Percentiles rank a stretch among this genome's conserved stretches.
phyloP scores from a whole-genome alignment of 2,113 vertebrate species.

The Fregetta grallaria region DNA sequence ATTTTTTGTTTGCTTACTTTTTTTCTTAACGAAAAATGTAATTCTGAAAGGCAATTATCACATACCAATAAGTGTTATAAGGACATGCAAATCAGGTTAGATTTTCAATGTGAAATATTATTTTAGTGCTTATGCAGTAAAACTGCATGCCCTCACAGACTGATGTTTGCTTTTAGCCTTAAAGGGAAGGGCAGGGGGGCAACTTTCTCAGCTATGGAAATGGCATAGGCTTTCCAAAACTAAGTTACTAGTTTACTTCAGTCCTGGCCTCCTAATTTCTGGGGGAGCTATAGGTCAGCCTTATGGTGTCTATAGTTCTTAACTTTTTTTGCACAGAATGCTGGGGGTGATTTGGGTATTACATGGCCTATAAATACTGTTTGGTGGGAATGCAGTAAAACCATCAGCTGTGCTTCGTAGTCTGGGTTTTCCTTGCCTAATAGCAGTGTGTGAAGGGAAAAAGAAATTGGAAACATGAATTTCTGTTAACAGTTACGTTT shows the following conservation, averaged over 20 bases:
- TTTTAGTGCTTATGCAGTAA: neutral
- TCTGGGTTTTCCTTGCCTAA: neutral
- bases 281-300: neutral
- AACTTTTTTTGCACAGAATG: neutral
- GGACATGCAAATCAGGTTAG: neutral
- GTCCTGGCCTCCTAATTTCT: neutral
- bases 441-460: neutral
- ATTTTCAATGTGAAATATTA: neutral
- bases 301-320: neutral
- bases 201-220: neutral
- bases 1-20: neutral
- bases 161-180: neutral
- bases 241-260: neutral
- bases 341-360: neutral
- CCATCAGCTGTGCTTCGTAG: neutral
- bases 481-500: neutral
- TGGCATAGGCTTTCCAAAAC: neutral
- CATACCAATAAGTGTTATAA: fast-evolving
- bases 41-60: neutral
- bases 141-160: neutral
- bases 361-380: neutral
- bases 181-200: neutral
- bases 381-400: neutral
- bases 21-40: neutral
- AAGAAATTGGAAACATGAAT: neutral